A percentile compares a stretch with the other conserved stretches of the same genome.
phyloP scores from a whole-genome alignment of 2,888 invertebrate species.

The Megamerina dolium region DNA sequence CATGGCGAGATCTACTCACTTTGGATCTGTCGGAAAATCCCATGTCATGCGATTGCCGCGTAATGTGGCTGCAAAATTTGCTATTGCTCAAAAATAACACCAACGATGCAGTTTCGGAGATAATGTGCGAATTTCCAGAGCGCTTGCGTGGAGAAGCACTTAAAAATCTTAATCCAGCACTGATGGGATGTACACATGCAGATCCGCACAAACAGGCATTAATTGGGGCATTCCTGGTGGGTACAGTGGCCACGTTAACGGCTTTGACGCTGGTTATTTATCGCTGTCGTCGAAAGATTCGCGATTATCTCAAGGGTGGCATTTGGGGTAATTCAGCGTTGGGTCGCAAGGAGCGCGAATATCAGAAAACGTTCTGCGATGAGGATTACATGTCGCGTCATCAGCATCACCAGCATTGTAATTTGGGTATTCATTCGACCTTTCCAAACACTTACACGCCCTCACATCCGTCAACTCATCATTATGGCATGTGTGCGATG shows the following conservation, averaged over 20 bases:
- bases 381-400: slow-evolving; percentile 65
- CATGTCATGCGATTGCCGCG: slow-evolving; percentile 71
- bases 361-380: slow-evolving; percentile 83
- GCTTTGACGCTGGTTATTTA: slow-evolving; percentile 69
- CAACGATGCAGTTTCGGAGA: slow-evolving; percentile 41
- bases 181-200: slow-evolving; percentile 74
- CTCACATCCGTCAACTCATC: slow-evolving; percentile 47
- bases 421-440: slow-evolving; percentile 46
- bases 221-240: slow-evolving; percentile 69
- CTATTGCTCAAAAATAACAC: slow-evolving; percentile 48
- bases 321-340: slow-evolving; percentile 47
- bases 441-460: slow-evolving; percentile 46
- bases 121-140: slow-evolving; percentile 70
- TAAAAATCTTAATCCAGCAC: slow-evolving; percentile 64
- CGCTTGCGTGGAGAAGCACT: slow-evolving; percentile 67
- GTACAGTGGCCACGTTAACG: slow-evolving; percentile 66
- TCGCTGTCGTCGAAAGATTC: slow-evolving; percentile 71
- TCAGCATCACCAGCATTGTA: slow-evolving; percentile 49
- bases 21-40: slow-evolving; percentile 79
- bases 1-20: slow-evolving; percentile 70
- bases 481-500: slow-evolving; percentile 59
- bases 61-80: slow-evolving; percentile 73
- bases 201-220: slow-evolving; percentile 77
- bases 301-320: slow-evolving; percentile 71
- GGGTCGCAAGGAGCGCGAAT: slow-evolving; percentile 75